phyloP scores from a whole-genome alignment of 1,140 invertebrate species.

The Bombus pascuorum region DNA sequence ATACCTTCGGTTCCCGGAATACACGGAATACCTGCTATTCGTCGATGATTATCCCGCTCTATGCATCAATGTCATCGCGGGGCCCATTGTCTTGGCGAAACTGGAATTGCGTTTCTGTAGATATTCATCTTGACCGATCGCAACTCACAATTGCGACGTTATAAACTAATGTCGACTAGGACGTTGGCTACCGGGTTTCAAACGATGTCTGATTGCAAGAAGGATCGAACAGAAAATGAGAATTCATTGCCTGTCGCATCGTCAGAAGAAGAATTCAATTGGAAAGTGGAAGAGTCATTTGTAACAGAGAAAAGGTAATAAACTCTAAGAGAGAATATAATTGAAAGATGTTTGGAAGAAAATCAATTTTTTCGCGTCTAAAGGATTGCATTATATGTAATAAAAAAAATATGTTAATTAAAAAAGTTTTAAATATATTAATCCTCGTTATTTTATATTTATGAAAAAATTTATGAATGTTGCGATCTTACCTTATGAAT shows the following conservation, averaged over 20 bases:
- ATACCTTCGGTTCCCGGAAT: constrained; percentile 43
- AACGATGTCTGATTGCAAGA: background rate
- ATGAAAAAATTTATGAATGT: too few relatives aligned
- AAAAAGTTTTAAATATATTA: too few relatives aligned
- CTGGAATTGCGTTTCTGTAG: constrained; percentile 40
- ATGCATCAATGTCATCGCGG: constrained; percentile 47
- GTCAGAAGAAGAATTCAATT: background rate
- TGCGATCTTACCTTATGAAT: too few relatives aligned
- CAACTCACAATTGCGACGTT: constrained; percentile 23
- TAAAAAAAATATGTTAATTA: background rate
- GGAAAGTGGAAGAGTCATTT: background rate
- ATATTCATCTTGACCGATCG: constrained; percentile 16
- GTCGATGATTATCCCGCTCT: constrained; percentile 52
- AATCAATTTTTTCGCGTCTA: background rate
- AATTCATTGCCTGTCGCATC: background rate
- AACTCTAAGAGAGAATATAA: background rate
- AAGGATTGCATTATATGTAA: background rate
- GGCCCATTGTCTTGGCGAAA: constrained; percentile 30
- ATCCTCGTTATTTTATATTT: too few relatives aligned
- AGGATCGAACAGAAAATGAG: background rate
- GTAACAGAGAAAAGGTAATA: background rate
- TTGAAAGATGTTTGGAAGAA: background rate
- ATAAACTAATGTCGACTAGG: constrained; percentile 13
- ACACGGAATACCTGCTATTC: constrained; percentile 41
- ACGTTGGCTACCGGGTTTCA: background rate